These are phyloP conservation scores for Gobio gobio DNA, from an alignment of 2,113 vertebrate genomes.

Conservation along the genomic window DNA sequence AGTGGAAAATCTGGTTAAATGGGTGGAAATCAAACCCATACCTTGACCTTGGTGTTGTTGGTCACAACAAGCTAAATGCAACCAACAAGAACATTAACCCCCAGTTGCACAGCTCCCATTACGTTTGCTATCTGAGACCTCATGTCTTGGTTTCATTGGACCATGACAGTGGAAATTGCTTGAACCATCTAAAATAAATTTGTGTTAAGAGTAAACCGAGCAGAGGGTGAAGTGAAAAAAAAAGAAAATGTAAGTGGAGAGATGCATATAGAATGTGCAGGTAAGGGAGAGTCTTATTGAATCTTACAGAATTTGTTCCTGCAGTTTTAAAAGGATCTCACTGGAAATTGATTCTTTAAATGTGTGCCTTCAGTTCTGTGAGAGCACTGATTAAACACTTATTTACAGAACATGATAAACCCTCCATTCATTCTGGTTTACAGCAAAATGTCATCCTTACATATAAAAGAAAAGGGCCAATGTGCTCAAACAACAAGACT, in stretches of 20 bases:
- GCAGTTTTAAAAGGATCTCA: background rate
- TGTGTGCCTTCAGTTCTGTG: background rate
- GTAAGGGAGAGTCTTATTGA: background rate
- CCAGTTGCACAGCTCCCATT: background rate
- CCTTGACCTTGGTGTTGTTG: background rate
- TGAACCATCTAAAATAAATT: slow-evolving; percentile 39
- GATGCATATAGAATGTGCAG: slow-evolving; percentile 1
- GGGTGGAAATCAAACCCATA: background rate
- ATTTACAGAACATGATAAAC: slow-evolving; percentile 1
- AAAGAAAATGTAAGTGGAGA: background rate
- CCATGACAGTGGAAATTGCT: slow-evolving; percentile 30
- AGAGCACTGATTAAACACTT: slow-evolving; percentile 3
- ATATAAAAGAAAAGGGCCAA: background rate
- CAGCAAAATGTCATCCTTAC: slow-evolving; percentile 11
- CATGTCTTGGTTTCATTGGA: slow-evolving; percentile 20
- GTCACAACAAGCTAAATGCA: background rate
- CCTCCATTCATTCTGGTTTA: background rate
- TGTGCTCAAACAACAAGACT: background rate
- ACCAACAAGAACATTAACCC: background rate
- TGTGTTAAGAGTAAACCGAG: slow-evolving; percentile 30
- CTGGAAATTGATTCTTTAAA: background rate
- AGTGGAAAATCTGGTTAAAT: background rate
- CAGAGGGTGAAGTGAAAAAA: slow-evolving; percentile 7
- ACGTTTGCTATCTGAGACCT: slow-evolving; percentile 4
- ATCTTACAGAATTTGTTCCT: background rate